Evolutionary conservation across 2,797 vertebrate species (phyloP).

Genomic region (Pantherophis vulpinus): DNA sequence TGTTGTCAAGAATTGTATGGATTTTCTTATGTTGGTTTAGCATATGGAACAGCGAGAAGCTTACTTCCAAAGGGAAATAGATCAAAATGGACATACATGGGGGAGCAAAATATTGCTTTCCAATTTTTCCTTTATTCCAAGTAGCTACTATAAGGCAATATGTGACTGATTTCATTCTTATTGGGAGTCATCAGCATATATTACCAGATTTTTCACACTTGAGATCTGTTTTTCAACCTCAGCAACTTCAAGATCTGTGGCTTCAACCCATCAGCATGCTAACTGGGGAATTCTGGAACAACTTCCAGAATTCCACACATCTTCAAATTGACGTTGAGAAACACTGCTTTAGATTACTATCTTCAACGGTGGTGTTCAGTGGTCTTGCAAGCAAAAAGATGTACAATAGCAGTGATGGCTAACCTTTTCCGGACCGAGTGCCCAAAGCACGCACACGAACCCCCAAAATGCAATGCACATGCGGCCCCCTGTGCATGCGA

Average conservation of each 20-base stretch:
- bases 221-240: too few species aligned
- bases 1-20: slow-evolving; percentile 16
- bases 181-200: neutral
- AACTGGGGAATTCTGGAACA: neutral
- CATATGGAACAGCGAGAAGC: neutral
- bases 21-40: neutral
- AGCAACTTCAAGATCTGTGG: neutral
- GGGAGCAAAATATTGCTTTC: neutral
- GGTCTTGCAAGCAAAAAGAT: too few species aligned
- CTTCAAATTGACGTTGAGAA: neutral
- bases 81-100: neutral
- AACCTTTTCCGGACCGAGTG: too few species aligned
- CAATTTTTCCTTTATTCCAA: neutral
- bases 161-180: neutral
- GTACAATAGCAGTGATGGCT: too few species aligned
- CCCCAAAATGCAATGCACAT: too few species aligned
- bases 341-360: neutral
- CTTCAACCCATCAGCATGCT: neutral
- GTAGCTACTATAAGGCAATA: neutral
- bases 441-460: too few species aligned
- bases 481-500: too few species aligned
- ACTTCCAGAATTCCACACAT: neutral
- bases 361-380: too few species aligned
- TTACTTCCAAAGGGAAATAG: neutral
- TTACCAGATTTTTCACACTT: neutral